Percentiles rank a stretch among this genome's conserved stretches.
These are phyloP conservation scores for Urophycis tenuis DNA, from an alignment of 2,797 vertebrate genomes.

Conservation along the genomic window DNA sequence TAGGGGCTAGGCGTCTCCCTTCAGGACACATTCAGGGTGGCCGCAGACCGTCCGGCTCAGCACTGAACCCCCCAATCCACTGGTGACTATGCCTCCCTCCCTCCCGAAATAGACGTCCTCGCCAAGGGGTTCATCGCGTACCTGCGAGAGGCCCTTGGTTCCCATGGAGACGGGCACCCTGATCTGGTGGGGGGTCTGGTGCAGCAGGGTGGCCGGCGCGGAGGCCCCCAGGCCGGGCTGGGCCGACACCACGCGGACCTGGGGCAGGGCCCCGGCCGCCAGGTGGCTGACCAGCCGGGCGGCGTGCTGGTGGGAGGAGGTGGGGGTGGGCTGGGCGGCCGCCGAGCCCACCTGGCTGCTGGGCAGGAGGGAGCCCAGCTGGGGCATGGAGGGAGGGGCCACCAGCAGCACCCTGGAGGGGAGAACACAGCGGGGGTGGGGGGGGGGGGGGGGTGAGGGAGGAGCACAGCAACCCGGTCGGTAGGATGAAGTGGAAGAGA, in stretches of 20 bases:
- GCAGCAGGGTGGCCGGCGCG: conserved; percentile 71
- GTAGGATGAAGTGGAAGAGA: too few relatives aligned
- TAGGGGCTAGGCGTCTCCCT: background rate
- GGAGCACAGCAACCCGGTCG: background rate
- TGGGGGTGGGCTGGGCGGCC: conserved; percentile 62
- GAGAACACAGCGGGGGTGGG: background rate
- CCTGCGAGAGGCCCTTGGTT: conserved; percentile 87
- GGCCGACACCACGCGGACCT: conserved; percentile 87
- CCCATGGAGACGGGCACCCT: conserved; percentile 80
- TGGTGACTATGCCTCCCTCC: background rate
- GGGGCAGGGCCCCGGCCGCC: conserved; percentile 76
- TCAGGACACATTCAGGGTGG: too few relatives aligned
- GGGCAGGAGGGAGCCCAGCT: conserved; percentile 85
- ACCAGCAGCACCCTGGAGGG: conserved; percentile 83
- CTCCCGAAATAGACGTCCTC: background rate
- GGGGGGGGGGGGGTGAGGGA: background rate
- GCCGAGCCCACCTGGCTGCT: conserved; percentile 68
- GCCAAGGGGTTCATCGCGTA: conserved; percentile 43
- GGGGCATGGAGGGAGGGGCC: conserved; percentile 86
- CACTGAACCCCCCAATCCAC: background rate
- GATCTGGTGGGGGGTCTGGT: conserved; percentile 81
- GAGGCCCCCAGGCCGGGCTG: conserved; percentile 73
- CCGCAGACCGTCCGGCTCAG: too few relatives aligned
- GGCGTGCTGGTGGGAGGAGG: conserved; percentile 69
- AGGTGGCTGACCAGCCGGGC: conserved; percentile 77